phyloP scores from a whole-genome alignment of 2,113 vertebrate species.

The Chascanopsetta lugubris region DNA sequence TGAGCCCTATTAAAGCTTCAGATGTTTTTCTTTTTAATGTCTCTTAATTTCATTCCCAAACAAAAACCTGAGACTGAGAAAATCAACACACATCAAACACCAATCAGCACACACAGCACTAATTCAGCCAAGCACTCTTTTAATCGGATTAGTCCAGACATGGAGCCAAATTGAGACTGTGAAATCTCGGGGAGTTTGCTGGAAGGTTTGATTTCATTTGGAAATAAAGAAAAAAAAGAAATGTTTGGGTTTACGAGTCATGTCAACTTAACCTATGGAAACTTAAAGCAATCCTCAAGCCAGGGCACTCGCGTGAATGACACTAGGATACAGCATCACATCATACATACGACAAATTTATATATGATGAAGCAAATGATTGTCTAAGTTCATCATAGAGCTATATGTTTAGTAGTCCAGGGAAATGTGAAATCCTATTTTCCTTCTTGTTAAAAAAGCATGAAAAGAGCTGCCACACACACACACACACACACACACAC shows the following conservation, averaged over 20 bases:
- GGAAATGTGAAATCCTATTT: conserved; percentile 34
- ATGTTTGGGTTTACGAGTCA: conserved; percentile 6
- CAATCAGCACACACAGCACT: conserved; percentile 7
- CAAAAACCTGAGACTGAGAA: conserved; percentile 25
- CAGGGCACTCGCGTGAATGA: conserved; percentile 8
- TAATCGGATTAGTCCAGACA: conserved; percentile 37
- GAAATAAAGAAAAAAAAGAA: conserved; percentile 2
- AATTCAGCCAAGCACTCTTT: conserved; percentile 37
- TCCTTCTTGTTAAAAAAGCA: conserved; percentile 49
- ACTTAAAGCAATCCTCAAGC: not conserved
- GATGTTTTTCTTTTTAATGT: conserved; percentile 32
- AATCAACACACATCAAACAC: conserved; percentile 13
- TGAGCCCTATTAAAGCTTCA: conserved; percentile 1
- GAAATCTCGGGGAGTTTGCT: not conserved
- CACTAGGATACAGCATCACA: not conserved
- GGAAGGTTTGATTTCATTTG: conserved; percentile 20
- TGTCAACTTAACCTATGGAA: not conserved
- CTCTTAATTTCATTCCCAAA: conserved; percentile 17
- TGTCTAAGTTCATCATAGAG: conserved; percentile 12
- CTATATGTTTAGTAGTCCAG: conserved; percentile 8
- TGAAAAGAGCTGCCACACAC: conserved; percentile 48
- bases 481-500: too few relatives aligned
- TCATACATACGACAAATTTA: conserved; percentile 9
- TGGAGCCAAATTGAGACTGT: conserved; percentile 10
- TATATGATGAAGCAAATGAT: not conserved